Base-by-base conservation (phyloP, 2,113 vertebrate genomes). In the Geococcyx californianus region DNA sequence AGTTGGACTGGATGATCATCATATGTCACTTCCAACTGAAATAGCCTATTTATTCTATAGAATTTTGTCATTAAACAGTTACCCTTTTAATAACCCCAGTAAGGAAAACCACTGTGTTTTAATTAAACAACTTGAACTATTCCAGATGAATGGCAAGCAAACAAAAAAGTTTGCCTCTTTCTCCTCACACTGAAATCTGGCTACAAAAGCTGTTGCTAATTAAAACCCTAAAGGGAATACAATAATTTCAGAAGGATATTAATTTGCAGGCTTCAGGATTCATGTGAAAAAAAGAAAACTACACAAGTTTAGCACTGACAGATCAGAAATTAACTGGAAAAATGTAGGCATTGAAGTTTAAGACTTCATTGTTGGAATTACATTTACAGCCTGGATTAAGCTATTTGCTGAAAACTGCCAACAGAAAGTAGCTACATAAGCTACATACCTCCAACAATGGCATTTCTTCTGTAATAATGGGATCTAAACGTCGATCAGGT, bases 401-500 rank as follows among this genome's bases (percentile, higher is more conserved):
- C 17, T 60, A 4, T 60, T 56, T 64, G 49, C 45, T 91, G 36
- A 66, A 74, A 69, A 69, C 9, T 63, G 44, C 6, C 23, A 77
- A 18, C 0, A 90, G 11, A 42, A 74, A 84, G 10, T 33, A 90
- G 24, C 62, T 58, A 55, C 93, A 80, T 97, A 99, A 90, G 24
- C 62, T 58, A 55, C 93, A 80, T 97, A 99, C 99, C 99, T 99
- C 99, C 91, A 99, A 95, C 28, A 99, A 97, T 87, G 99, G 99
- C 99, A 99, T 99, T 81, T 99, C 98, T 34, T 99, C 98, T 10
- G 98, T 98, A 92, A 99, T 98, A 89, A 99, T 98, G 29, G 99
- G 99, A 96, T 99, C 98, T 85, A 99, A 97, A 56, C 99, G 99
- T 26, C 98, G 98, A 96, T 99, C 99, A 2, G 98, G 98, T 81